Evolutionary conservation across 1,140 invertebrate genomes (phyloP), one percentile per base, ranked within the genome.

Genomic region (Heliothis virescens): DNA sequence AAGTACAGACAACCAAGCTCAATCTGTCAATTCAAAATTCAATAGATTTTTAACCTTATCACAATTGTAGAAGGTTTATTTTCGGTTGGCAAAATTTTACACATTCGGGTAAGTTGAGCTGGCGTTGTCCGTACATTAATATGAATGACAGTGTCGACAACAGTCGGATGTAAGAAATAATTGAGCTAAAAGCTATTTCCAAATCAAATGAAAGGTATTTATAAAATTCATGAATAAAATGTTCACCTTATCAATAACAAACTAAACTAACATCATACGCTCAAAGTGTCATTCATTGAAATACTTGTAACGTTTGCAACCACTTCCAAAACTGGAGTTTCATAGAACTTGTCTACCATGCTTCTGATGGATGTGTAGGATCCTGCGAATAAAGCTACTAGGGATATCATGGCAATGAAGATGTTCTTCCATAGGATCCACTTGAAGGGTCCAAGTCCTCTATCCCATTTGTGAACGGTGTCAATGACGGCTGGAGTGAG

Each of bases 401-500:
- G 77, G 3, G 97, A 95, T 12, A 97, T 95, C 0, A 96, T 16
- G 0, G 95, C 84, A 3, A 98, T 94, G n/a, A 96, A 77, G 3
- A 95, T 78, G 82, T 98, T 97, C 87, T 98, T 98, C 63, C 95
- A 94, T 0, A 97, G 89, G 52, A 95, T 96, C 96, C 96, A 97
- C 55, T 96, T 95, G 65, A 92, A 94, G 1, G 71, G 82, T 15
- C 97, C 97, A 1, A 97, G 94, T 11, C 95, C 95, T 91, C 94
- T 72, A 94, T 95, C 96, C 96, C 96, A 97, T 81, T 95, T 95
- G 55, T 97, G 96, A 1, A 97, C 95, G 1, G 97, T 97, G 86
- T 99, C 97, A 21, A 99, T 96, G 53, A 98, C 89, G 13, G 98
- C 97, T 69, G 98, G 98, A 76, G 98, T 96, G 60, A 98, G 96